Evolutionary conservation across 2,797 vertebrate species (phyloP), one percentile per base, ranked within the genome.

Genomic region (Halcyon chelicuti): DNA sequence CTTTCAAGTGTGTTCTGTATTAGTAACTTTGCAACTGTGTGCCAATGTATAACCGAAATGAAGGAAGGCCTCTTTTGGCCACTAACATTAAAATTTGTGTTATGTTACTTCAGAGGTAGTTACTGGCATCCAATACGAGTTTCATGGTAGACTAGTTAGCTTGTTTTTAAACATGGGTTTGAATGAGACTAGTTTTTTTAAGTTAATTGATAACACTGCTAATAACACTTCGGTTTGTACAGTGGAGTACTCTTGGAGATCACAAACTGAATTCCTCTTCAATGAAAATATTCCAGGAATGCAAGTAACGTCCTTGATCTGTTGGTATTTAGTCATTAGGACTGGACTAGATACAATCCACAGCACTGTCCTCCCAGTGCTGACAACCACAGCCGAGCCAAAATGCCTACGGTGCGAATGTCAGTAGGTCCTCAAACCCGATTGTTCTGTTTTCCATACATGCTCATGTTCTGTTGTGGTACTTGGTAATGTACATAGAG

Each of bases 211-310:
- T 85, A 75, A 63, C 10, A 7, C 8, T 81, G 6, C 22, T 80
- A 47, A 55, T 51, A 83, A 52, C 39, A 35, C 28, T 44, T 63
- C 2, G 3, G 7, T 25, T 71, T 23, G 13, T 9, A 10, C 19
- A 39, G 26, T 42, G 14, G 22, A 46, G 9, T 86, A 57, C 31
- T 86, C 23, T 54, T 31, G 13, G 29, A 86, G 54, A 42, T 78
- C 44, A 91, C 33, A 88, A 39, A 52, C 19, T 68, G 29, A 60
- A 68, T 83, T 86, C 18, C 9, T 70, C 14, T 77, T 26, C 44
- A 67, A 57, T 77, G 37, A 71, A 93, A 80, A 39, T 74, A 90
- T 67, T 90, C 8, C 40, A 37, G 68, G 40, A 80, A 83, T 39
- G 33, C 13, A 80, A 44, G 10, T 31, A 21, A 12, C 65, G 37